Evolutionary conservation across 2,888 invertebrate species (phyloP).

Genomic region (Odontocolon sp.): DNA sequence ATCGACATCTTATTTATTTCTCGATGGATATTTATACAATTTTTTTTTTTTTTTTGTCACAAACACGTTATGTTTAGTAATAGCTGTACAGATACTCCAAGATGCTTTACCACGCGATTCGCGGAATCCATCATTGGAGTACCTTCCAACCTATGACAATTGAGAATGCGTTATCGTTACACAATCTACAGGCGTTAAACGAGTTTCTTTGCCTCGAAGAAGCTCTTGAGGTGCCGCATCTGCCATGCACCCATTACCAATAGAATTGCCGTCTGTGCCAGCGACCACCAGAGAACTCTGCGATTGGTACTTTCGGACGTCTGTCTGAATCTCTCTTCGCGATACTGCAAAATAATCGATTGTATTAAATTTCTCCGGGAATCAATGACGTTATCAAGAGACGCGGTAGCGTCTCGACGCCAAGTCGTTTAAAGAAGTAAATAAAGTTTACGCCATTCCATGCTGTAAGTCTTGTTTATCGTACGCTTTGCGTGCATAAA

Average conservation of each 20-base stretch:
- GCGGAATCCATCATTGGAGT: not conserved
- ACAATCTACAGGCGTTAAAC: conserved; percentile 85
- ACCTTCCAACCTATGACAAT: not conserved
- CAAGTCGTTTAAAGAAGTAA: no score
- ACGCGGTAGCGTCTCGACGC: no score
- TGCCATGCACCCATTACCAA: conserved; percentile 98
- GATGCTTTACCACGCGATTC: not conserved
- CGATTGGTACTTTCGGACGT: conserved; percentile 99
- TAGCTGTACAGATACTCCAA: conserved; percentile 51
- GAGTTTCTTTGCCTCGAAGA: conserved; percentile 99
- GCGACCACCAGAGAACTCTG: conserved; percentile 97
- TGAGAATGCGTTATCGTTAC: not conserved
- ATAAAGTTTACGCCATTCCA: no score
- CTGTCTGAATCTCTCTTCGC: conserved; percentile 98
- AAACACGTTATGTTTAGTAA: conserved; percentile 31
- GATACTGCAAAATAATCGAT: conserved; percentile 86
- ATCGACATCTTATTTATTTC: conserved; percentile 15
- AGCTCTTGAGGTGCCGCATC: conserved; percentile 99
- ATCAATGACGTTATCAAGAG: no score
- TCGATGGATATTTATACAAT: conserved; percentile 8
- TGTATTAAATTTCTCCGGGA: no score
- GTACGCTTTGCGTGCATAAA: no score
- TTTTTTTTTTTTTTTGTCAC: conserved; percentile 46
- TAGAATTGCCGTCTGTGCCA: conserved; percentile 94
- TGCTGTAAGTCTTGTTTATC: no score